Conservation (phyloP, 2,888 invertebrate genomes). For the Ophion ventricosus region DNA sequence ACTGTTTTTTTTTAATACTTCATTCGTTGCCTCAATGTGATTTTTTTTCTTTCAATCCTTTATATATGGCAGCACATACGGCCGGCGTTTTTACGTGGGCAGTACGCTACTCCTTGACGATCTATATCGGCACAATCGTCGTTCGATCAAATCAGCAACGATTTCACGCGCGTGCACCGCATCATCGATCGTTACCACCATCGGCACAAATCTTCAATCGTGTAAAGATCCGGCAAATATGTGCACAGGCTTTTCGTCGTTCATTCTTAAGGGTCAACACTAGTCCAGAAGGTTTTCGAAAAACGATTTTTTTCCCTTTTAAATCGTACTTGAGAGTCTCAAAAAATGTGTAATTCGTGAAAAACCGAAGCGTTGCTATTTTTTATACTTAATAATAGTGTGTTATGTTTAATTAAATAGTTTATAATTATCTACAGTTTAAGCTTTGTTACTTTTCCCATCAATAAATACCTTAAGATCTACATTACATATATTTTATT, state of each 20-base stretch:
- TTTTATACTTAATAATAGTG: too few relatives aligned
- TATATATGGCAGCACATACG: not conserved
- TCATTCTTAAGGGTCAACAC: not conserved
- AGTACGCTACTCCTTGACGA: not conserved
- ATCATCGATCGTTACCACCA: conserved; percentile 12
- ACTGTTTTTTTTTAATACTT: not conserved
- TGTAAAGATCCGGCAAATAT: not conserved
- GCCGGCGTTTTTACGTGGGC: conserved; percentile 36
- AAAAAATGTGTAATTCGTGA: too few relatives aligned
- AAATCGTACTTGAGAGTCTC: too few relatives aligned
- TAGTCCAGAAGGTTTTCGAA: too few relatives aligned
- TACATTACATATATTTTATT: too few relatives aligned
- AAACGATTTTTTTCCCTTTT: too few relatives aligned
- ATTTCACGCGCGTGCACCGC: conserved; percentile 29
- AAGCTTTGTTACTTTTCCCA: too few relatives aligned
- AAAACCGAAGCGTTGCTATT: too few relatives aligned
- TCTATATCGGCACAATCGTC: not conserved
- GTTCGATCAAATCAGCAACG: conserved; percentile 28
- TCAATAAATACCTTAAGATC: too few relatives aligned
- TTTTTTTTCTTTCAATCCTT: not conserved
- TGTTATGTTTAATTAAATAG: too few relatives aligned
- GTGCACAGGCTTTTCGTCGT: not conserved
- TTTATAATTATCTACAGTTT: too few relatives aligned
- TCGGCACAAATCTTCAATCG: too few relatives aligned
- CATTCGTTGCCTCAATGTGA: conserved; percentile 10